Base-by-base conservation (phyloP, 2,797 vertebrate species). In the Myotis findleyi region DNA sequence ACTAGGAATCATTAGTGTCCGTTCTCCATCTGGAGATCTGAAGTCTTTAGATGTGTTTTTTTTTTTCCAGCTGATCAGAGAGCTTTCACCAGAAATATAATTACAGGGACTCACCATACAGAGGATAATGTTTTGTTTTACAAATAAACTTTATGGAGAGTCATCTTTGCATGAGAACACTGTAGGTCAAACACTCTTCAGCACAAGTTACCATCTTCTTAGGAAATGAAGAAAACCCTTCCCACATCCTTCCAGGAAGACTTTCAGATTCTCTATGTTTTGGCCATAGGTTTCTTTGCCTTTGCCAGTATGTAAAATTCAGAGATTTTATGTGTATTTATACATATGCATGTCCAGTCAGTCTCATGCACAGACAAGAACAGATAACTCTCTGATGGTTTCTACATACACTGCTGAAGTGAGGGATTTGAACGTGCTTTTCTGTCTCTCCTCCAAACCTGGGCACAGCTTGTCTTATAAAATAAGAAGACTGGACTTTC, bases 51-150 rank as follows among this genome's bases (percentile, higher is more conserved):
- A 91, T 72, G 20, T 47, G 20, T 33, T 81, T 75, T 82, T 87
- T 33, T 59, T 59, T 13, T 12, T 13, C 44, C 44, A 44, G 44
- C 44, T 11, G 44, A 86, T 93, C 92, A 92, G 49, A 88, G 73
- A 41, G 53, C 3, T 73, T 79, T 93, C 17, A 53, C 8, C 8
- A 95, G 44, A 21, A 96, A 86, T 41, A 87, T 36, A 93, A 89
- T 92, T 94, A 83, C 41, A 93, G 62, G 72, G 71, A 73, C 36
- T 47, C 9, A 5, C 13, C 13, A 72, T 75, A 86, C 49, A 90
- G 93, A 83, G 47, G 8, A 59, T 33, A 53, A 79, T 79, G 27
- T 33, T 88, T 75, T 93, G 4, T 82, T 95, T 95, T 75, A 96
- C 49, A 94, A 94, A 92, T 92, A 95, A 91, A 83, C 33, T n/a